Percentiles rank a stretch among this genome's conserved stretches.
Evolutionary conservation across 2,113 vertebrate genomes (phyloP).

Genomic region (Antigone vipio): DNA sequence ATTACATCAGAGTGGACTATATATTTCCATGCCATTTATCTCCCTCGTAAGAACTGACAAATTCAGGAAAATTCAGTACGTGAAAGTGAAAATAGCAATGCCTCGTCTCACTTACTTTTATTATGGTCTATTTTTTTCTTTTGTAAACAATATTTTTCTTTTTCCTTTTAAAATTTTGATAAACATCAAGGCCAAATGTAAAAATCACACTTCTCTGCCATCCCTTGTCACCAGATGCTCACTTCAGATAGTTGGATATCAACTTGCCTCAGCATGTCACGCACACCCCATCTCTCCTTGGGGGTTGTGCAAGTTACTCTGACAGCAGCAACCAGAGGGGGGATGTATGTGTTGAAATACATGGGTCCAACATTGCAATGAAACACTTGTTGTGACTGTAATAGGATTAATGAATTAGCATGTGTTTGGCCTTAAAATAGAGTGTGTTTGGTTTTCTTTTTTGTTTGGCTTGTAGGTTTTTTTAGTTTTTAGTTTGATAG

Average conservation of each 20-base stretch:
- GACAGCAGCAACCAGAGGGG: background rate
- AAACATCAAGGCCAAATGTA: background rate
- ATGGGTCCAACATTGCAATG: fast-evolving
- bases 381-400: background rate
- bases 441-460: background rate
- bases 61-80: background rate
- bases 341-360: background rate
- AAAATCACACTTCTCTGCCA: background rate
- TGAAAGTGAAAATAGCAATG: background rate
- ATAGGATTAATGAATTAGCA: background rate
- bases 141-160: background rate
- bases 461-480: background rate
- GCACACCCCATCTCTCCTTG: background rate
- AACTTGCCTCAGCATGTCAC: background rate
- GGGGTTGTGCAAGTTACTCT: background rate
- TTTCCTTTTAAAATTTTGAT: background rate
- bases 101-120: background rate
- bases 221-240: background rate
- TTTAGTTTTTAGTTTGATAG: background rate
- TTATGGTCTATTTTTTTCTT: background rate
- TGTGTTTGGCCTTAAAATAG: background rate
- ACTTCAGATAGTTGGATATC: background rate
- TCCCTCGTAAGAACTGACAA: background rate
- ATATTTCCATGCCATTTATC: background rate
- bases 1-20: background rate